Evolutionary conservation across 2,113 vertebrate genomes (phyloP).

Genomic region (Rhinoptilus africanus): DNA sequence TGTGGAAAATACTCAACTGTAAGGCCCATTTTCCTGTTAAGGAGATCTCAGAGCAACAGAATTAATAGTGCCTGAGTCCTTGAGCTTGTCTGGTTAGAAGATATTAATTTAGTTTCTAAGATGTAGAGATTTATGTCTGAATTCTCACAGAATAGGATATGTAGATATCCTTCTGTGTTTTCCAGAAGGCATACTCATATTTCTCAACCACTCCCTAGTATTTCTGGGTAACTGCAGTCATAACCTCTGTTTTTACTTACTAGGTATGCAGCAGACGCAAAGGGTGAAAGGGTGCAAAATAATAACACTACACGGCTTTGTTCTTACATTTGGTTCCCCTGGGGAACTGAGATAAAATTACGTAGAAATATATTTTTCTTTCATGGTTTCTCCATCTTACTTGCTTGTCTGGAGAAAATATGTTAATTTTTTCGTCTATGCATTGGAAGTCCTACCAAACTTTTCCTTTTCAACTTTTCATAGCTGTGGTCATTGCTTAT

Average conservation of each 20-base stretch:
- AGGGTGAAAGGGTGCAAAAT: neutral
- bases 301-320: neutral
- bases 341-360: neutral
- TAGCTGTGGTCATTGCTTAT: neutral
- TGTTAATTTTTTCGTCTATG: neutral
- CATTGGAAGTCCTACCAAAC: neutral
- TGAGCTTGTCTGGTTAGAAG: neutral
- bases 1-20: constrained; percentile 52
- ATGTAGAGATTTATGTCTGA: neutral
- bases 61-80: constrained; percentile 4
- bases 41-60: constrained; percentile 2
- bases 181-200: neutral
- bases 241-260: neutral
- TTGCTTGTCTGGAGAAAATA: neutral
- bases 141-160: neutral
- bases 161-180: neutral
- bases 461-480: neutral
- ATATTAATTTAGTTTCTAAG: neutral
- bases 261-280: neutral
- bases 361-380: neutral
- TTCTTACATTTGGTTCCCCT: neutral
- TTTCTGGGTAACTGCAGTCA: neutral
- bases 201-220: neutral
- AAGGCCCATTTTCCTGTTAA: constrained; percentile 46
- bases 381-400: neutral